A percentile compares a stretch with the other conserved stretches of the same genome.
Conservation (phyloP, 2,797 vertebrate genomes). For the Mallotus villosus region DNA sequence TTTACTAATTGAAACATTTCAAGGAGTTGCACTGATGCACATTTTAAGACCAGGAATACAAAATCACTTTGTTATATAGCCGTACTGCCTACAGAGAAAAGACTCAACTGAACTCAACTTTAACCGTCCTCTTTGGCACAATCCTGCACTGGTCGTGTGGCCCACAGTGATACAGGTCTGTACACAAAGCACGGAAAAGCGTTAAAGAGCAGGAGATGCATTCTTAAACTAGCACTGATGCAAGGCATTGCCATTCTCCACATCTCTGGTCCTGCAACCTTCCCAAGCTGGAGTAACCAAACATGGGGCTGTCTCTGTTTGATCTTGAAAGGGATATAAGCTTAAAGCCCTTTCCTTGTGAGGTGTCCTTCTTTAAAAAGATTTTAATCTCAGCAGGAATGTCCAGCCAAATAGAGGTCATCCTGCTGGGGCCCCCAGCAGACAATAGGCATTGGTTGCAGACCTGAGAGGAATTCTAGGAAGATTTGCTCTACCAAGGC, state of each 20-base stretch:
- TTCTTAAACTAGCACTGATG: slow-evolving; percentile 47
- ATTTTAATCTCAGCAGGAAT: slow-evolving; percentile 74
- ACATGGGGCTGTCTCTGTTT: slow-evolving; percentile 64
- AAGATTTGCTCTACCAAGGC: slow-evolving; percentile 53
- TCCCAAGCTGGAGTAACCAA: slow-evolving; percentile 56
- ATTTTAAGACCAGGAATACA: too few species aligned
- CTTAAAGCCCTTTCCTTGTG: slow-evolving; percentile 64
- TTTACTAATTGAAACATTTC: too few species aligned
- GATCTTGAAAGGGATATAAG: slow-evolving; percentile 74
- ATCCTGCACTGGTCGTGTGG: too few species aligned
- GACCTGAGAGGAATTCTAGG: slow-evolving; percentile 61
- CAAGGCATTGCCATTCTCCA: slow-evolving; percentile 58
- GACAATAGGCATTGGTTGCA: slow-evolving; percentile 57
- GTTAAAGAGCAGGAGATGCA: slow-evolving; percentile 41
- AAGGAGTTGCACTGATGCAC: too few species aligned
- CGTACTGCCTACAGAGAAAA: too few species aligned
- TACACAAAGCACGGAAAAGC: slow-evolving; percentile 23
- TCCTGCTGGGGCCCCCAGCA: slow-evolving; percentile 54
- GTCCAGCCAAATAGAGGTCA: slow-evolving; percentile 73
- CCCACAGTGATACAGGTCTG: background rate
- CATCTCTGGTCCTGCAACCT: slow-evolving; percentile 56
- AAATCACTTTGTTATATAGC: too few species aligned
- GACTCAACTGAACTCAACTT: too few species aligned
- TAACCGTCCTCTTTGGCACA: too few species aligned
- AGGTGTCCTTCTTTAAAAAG: slow-evolving; percentile 72